Conservation (phyloP, 2,113 vertebrate species). For the Myocastor coypus region DNA sequence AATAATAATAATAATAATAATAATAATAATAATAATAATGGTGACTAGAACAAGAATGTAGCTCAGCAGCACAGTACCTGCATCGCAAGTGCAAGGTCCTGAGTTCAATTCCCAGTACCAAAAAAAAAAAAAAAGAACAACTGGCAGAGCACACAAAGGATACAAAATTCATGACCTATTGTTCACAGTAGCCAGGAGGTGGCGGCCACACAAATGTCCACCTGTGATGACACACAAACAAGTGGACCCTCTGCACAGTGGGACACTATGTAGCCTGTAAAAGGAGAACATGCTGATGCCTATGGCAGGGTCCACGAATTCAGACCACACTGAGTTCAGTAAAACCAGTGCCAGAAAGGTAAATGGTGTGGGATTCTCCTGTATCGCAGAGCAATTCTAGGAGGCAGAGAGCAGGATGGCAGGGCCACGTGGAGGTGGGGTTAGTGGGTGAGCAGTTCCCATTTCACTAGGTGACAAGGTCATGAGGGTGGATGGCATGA, state of each 20-base stretch:
- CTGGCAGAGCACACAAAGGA: accelerated
- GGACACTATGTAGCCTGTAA: accelerated
- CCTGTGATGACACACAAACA: accelerated
- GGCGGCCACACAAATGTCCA: accelerated
- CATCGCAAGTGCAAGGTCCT: too few relatives aligned
- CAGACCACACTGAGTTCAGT: accelerated
- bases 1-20: too few relatives aligned
- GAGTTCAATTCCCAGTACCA: too few relatives aligned
- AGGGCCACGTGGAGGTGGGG: not conserved
- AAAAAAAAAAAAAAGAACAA: not conserved
- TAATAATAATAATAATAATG: too few relatives aligned
- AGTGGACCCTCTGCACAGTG: accelerated
- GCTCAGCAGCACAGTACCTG: too few relatives aligned
- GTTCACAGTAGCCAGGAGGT: accelerated
- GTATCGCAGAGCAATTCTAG: accelerated
- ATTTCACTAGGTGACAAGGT: accelerated
- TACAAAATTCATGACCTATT: accelerated
- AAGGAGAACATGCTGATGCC: accelerated
- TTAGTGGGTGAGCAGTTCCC: not conserved
- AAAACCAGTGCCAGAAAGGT: accelerated
- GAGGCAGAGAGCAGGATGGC: accelerated
- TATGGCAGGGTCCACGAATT: accelerated
- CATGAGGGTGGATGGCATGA: accelerated
- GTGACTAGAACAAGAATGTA: too few relatives aligned
- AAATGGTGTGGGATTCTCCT: accelerated